These are phyloP conservation scores for Chrysemys picta DNA, from an alignment of 2,113 vertebrate species.

Conservation along the genomic window DNA sequence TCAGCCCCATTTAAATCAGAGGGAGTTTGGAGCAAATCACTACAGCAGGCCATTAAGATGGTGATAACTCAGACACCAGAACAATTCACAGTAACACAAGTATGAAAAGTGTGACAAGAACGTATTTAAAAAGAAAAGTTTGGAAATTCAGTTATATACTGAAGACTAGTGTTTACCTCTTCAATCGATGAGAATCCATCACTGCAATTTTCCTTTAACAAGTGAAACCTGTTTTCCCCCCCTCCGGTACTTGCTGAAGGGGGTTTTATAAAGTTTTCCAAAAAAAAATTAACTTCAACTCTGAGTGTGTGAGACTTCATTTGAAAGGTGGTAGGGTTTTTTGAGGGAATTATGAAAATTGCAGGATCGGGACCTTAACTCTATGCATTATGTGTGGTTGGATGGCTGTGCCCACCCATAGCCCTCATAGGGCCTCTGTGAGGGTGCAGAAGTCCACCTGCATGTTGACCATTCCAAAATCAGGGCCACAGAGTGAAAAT, in stretches of 20 bases:
- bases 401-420: not conserved
- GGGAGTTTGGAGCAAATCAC: not conserved
- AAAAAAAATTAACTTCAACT: not conserved
- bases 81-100: not conserved
- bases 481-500: not conserved
- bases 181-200: not conserved
- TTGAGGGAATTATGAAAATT: accelerated
- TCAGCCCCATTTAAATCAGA: not conserved
- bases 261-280: not conserved
- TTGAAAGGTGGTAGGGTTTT: not conserved
- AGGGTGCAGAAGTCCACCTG: accelerated
- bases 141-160: not conserved
- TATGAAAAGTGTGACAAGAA: not conserved
- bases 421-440: accelerated
- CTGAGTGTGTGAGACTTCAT: not conserved
- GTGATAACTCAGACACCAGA: not conserved
- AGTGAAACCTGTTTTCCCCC: not conserved
- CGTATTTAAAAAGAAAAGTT: not conserved
- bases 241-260: not conserved
- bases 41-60: not conserved
- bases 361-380: accelerated
- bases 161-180: not conserved
- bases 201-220: not conserved
- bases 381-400: not conserved
- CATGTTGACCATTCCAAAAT: not conserved